Base-by-base conservation (phyloP, 1,140 invertebrate species). In the Drosophila neocordata region DNA sequence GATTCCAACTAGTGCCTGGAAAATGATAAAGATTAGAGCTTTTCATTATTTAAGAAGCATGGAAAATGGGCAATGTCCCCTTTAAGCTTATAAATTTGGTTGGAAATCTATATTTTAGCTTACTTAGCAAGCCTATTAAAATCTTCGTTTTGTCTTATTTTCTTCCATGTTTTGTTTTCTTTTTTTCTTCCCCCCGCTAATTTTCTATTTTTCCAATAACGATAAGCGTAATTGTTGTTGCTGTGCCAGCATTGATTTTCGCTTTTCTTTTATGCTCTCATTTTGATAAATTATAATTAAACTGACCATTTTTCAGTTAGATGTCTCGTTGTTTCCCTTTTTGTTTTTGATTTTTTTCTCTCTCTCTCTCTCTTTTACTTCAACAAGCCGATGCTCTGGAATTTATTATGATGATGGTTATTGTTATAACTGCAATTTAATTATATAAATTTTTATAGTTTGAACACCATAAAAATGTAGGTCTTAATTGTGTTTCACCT, bases 391-490 rank as follows among this genome's bases (percentile, higher is more conserved):
- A 3, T 31, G 18, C 35, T n/a, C 22, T 22, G 31, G 35, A 34
- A 37, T 55, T 18, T 55, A 38, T 51, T 31, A 22, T 61, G 48
- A 31, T 53, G 55, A 59, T 62, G 59, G 61, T 51, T 73, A 70
- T 62, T 51, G 73, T 77, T 81, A 81, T 82, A 87, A 87, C 82
- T 88, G 79, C 71, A 87, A 83, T 87, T 82, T 87, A 87, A 87
- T 87, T 78, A 87, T 87, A 87, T 88, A 85, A 69, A 87, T 87
- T 87, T 87, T 88, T 88, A 83, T 82, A 88, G 83, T 88, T 87
- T 88, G 83, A 88, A 77, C 82, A 75, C 74, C 75, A 88, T 88
- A 79, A 87, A 87, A 87, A 87, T 87, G 83, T 87, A 37, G 82
- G 73, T 83, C 82, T 88, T 87, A 87, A 87, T 87, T 87, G 68